Conservation (phyloP, 2,113 vertebrate genomes). For the Ceratotherium simum region DNA sequence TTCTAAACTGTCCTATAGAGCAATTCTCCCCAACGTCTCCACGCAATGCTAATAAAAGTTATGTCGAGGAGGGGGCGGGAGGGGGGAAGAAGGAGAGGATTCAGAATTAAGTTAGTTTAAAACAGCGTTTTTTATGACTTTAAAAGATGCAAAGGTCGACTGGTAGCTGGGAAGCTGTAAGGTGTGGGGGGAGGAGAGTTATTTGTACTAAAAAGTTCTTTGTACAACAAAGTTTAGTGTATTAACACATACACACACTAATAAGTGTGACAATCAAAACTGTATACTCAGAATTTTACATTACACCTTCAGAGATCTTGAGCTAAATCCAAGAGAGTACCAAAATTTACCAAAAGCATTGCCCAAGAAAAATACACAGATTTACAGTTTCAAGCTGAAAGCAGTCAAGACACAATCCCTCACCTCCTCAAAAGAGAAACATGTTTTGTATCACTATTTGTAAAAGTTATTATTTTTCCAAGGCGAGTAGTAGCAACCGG, state of each 20-base stretch:
- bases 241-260: background rate
- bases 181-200: background rate
- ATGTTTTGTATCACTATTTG: background rate
- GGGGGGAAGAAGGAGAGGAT: background rate
- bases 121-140: background rate
- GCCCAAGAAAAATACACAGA: constrained; percentile 35
- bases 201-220: background rate
- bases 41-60: background rate
- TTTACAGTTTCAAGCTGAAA: constrained; percentile 3
- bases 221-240: background rate
- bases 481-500: constrained; percentile 30
- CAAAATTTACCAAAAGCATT: background rate
- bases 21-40: background rate
- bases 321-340: background rate
- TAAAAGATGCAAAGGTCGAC: background rate
- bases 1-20: background rate
- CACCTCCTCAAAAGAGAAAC: background rate
- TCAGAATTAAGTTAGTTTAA: constrained; percentile 31
- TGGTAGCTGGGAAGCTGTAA: background rate
- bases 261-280: background rate
- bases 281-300: background rate
- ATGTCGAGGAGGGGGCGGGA: fast-evolving
- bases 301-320: constrained; percentile 10
- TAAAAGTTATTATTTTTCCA: constrained; percentile 58
- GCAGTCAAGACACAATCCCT: background rate